phyloP scores from a whole-genome alignment of 1,140 invertebrate species.

The Archivesica marissinica region DNA sequence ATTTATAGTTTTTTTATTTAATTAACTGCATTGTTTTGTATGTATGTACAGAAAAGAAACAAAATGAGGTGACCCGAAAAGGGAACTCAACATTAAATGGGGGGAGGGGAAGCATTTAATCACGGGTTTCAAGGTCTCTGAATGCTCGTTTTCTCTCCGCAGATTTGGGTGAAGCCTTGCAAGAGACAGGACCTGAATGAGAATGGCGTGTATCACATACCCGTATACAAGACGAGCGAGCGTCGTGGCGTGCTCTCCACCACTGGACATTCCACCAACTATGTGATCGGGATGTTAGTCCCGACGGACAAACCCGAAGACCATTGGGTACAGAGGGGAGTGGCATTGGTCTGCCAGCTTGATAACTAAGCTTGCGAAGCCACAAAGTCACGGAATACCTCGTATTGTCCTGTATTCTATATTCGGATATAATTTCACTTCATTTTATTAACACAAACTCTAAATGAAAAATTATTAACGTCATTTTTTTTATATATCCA shows the following conservation, averaged over 20 bases:
- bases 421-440: conserved; percentile 26
- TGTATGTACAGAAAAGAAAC: no score
- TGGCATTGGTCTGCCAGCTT: conserved; percentile 90
- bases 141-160: neutral
- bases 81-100: no score
- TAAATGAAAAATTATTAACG: neutral
- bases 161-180: conserved; percentile 82
- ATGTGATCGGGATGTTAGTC: conserved; percentile 82
- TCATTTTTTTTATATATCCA: conserved; percentile 48
- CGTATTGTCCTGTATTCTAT: conserved; percentile 34
- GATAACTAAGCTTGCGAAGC: conserved; percentile 86
- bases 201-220: conserved; percentile 88
- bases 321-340: conserved; percentile 83
- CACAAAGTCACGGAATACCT: neutral
- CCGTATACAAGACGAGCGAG: conserved; percentile 94
- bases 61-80: no score
- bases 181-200: conserved; percentile 79
- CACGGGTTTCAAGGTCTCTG: no score
- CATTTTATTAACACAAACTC: neutral
- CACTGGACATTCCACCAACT: conserved; percentile 84
- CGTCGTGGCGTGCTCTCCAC: conserved; percentile 85
- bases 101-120: no score
- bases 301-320: conserved; percentile 81
- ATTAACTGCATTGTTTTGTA: no score
- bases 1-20: no score